Evolutionary conservation across 2,888 invertebrate species (phyloP), one percentile per base, ranked within the genome.

Genomic region (Argyresthia albistria): DNA sequence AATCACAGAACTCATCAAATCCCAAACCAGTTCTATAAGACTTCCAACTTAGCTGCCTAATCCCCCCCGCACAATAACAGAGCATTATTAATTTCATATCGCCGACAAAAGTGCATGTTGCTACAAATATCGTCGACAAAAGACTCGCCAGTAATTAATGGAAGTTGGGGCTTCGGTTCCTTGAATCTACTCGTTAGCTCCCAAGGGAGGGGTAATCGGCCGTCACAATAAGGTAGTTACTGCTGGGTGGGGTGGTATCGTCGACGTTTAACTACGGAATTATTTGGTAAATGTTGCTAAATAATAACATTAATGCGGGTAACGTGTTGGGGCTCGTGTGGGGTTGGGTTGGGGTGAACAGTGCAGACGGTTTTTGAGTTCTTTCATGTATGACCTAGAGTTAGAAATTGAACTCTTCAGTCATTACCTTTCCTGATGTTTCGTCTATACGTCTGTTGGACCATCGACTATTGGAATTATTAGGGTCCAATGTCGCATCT

Each of bases 201-300:
- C 69, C 70, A 56, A 57, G 78, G 76, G 79, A 73, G 71, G 69
- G 62, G 64, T 63, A 73, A 71, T 69, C 72, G 69, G 56, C 59
- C 59, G 61, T 67, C 76, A 84, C 86, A 86, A 86, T 83, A 75
- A 80, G 68, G 74, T 83, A 83, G 83, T 84, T 84, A 84, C 78
- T 71, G 74, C 75, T 65, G 68, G 69, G 69, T 65, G 68, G 69
- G 69, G 81, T 80, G 79, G 73, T 25, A 25, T 25, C 25, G 74
- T 73, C 60, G 79, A 70, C 80, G 81, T 83, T 86, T 86, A 86
- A 84, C 86, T 80, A 86, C 78, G 78, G 77, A 83, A 84, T 86
- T 83, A 87, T 86, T 86, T 84, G 80, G 79, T 87, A 84, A 87
- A 86, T 84, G 86, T 84, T 83, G 81, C 76, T 82, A 86, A 86